phyloP scores from a whole-genome alignment of 2,888 invertebrate species.

The Adela reaumurella region DNA sequence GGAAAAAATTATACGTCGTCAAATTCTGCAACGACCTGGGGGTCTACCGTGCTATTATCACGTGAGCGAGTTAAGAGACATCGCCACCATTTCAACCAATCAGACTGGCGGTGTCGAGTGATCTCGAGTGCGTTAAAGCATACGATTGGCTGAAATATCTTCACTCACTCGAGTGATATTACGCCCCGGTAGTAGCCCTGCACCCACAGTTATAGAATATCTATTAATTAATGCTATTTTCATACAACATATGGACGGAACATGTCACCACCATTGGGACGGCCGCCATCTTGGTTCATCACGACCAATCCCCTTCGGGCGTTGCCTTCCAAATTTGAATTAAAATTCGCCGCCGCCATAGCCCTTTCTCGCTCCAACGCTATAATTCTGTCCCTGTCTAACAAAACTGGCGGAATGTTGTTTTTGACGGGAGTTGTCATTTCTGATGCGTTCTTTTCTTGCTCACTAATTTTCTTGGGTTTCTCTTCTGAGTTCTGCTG shows the following conservation, averaged over 20 bases:
- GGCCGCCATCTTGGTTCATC: conserved; percentile 43
- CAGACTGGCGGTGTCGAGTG: no score
- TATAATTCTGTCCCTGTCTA: conserved; percentile 49
- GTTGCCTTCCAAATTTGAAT: conserved; percentile 49
- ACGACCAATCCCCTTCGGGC: conserved; percentile 38
- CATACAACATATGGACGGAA: conserved; percentile 55
- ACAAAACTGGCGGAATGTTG: conserved; percentile 18
- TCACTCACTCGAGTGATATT: no score
- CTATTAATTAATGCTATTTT: no score
- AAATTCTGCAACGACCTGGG: no score
- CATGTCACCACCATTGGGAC: conserved; percentile 37
- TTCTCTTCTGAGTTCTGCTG: conserved; percentile 31
- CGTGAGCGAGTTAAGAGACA: no score
- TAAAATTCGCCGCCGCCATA: conserved; percentile 49
- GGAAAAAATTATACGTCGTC: no score
- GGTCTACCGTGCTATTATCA: no score
- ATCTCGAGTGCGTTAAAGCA: no score
- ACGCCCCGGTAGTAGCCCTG: no score
- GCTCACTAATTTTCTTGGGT: conserved; percentile 15
- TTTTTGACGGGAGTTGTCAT: conserved; percentile 48
- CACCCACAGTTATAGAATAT: no score
- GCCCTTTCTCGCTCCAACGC: conserved; percentile 44
- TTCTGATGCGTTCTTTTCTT: conserved; percentile 26
- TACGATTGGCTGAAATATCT: no score
- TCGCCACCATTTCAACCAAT: no score